Evolutionary conservation across 2,888 invertebrate species (phyloP), one percentile per base, ranked within the genome.

Genomic region (Chironomus tentans): DNA sequence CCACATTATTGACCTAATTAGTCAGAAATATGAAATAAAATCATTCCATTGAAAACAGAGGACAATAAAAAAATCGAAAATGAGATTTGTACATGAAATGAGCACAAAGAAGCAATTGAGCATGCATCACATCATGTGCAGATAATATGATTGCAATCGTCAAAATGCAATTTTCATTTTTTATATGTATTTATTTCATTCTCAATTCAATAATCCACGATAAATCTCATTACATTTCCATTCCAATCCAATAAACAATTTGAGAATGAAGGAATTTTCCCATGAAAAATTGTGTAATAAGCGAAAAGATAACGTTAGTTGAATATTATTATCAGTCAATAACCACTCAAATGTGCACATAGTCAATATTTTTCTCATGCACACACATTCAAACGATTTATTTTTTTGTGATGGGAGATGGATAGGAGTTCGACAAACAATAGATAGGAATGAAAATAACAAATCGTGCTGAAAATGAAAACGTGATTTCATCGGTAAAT

Each of bases 291-390:
- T 65, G 46, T 73, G 74, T 74, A 74, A 74, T 74, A 74, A 74
- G 74, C 74, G 48, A 21, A 68, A 74, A 74, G 74, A 74, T 74
- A 74, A 74, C 74, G 68, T 61, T 21, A 46, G 74, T 48, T 74
- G 74, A 74, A 65, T 68, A 74, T 74, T 74, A 74, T 74, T 74
- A 74, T 74, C 74, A 74, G 74, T 74, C 74, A 74, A 74, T 74
- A 74, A 74, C 65, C 74, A 74, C 74, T 74, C 74, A 74, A 22
- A 18, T 68, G 74, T 38, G 10, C 48, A 28, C 24, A 74, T 56
- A 24, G 13, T 71, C 18, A n/a, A 28, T 50, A 47, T 74, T 74
- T 38, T 68, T 74, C 74, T 48, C 65, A 68, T 68, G 47, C 68
- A 74, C 47, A 73, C 73, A 24, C 6, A 62, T 18, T 4, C 61